These are phyloP conservation scores for Gephyroberyx darwinii DNA, from an alignment of 2,797 vertebrate genomes.

Conservation along the genomic window DNA sequence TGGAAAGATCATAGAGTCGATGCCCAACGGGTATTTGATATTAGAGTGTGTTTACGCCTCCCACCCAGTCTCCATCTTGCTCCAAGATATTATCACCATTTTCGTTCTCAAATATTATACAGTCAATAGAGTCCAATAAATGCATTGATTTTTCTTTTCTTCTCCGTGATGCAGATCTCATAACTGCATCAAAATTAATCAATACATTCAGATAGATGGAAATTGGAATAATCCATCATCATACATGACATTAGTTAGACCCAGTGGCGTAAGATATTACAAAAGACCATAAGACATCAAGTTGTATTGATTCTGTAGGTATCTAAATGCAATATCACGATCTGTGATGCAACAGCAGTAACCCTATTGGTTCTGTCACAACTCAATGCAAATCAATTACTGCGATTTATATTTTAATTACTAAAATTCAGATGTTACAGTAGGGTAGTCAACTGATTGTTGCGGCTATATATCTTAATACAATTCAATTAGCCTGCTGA, in stretches of 20 bases:
- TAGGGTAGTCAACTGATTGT: background rate
- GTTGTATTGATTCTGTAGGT: slow-evolving; percentile 33
- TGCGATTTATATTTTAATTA: background rate
- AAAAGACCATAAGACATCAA: slow-evolving; percentile 13
- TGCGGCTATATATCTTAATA: too few species aligned
- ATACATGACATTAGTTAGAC: background rate
- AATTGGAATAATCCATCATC: slow-evolving; percentile 40
- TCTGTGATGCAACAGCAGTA: background rate
- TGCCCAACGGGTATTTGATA: too few species aligned
- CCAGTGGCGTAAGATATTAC: background rate
- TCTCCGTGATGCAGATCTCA: slow-evolving; percentile 8
- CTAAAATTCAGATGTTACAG: slow-evolving; percentile 13
- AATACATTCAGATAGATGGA: slow-evolving; percentile 4
- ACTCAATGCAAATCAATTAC: slow-evolving; percentile 14
- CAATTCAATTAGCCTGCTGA: background rate
- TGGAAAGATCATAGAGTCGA: too few species aligned
- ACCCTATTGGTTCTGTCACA: background rate
- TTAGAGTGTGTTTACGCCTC: too few species aligned
- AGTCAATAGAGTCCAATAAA: slow-evolving; percentile 6
- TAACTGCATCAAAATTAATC: slow-evolving; percentile 12
- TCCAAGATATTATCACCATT: background rate
- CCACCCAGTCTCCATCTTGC: too few species aligned
- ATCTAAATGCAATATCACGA: too few species aligned
- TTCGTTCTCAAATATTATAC: slow-evolving; percentile 1
- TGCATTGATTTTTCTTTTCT: slow-evolving; percentile 20